Evolutionary conservation across 2,113 vertebrate genomes (phyloP), one percentile per base, ranked within the genome.

Genomic region (Drymodes brunneopygia): DNA sequence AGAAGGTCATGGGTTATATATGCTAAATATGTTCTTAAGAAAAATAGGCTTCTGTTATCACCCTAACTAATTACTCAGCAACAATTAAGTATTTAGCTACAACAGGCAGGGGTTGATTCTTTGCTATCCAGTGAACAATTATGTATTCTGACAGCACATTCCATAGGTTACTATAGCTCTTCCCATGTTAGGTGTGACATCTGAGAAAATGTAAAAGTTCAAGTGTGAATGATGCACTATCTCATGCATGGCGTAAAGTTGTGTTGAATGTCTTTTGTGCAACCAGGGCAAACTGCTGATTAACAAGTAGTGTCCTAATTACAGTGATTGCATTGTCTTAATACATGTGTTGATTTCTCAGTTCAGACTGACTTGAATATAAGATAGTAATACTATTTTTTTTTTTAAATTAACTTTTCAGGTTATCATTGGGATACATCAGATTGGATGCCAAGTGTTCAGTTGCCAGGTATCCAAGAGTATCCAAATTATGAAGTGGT

Each of bases 371-470:
- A 28, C 33, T 48, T 15, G n/a, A 45, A 74, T 31, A 51, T 16
- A 81, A 77, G 40, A 61, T 42, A 67, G 22, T 60, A 64, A 84
- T 78, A 27, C 36, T 47, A 4, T 47, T 65, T 51, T 78, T 58
- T 57, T 25, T 40, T 90, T 36, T 42, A 18, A 89, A 67, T 71
- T 65, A 88, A 70, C 67, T 89, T 70, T 65, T 45, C 96, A 99
- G 99, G 99, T 97, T 99, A 99, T 96, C 99, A 99, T 98, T 99
- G 99, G 99, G 99, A 99, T 98, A 99, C 99, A 47, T 99, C 99
- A 95, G 99, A 99, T 95, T 99, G 99, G 99, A 99, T 99, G 99
- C 99, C 99, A 45, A 98, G 98, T 51, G 98, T 99, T 97, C 99
- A 99, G 94, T 98, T 99, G 98, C 99, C 99, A 95, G 99, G 99